phyloP scores from a whole-genome alignment of 1,140 invertebrate species.

The Drosophila elegans region DNA sequence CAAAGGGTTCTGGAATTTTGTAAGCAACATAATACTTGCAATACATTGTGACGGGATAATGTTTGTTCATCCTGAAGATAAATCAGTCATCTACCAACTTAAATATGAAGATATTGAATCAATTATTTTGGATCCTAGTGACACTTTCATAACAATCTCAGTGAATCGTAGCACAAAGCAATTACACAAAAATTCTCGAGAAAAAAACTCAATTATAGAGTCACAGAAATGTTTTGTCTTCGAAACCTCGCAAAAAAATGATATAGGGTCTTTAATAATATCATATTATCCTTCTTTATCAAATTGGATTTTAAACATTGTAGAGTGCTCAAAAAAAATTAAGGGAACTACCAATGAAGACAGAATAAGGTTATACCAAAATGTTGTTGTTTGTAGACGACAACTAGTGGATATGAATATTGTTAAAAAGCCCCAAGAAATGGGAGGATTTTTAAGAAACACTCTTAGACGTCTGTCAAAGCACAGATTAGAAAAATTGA shows the following conservation, averaged over 20 bases:
- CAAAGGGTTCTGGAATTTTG: conserved; percentile 96
- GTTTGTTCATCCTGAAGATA: conserved; percentile 94
- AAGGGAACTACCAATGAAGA: conserved; percentile 93
- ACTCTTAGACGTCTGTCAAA: conserved; percentile 95
- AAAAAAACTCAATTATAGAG: conserved; percentile 75
- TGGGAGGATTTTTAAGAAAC: conserved; percentile 93
- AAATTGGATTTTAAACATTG: conserved; percentile 94
- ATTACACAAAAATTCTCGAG: conserved; percentile 84
- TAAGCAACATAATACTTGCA: conserved; percentile 88
- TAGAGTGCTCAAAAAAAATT: conserved; percentile 86
- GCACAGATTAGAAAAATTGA: conserved; percentile 93
- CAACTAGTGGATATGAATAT: conserved; percentile 93
- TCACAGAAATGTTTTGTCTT: conserved; percentile 96
- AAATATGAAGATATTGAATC: conserved; percentile 94
- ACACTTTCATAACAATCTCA: conserved; percentile 95
- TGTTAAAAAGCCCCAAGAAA: conserved; percentile 92
- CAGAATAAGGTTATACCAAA: conserved; percentile 92
- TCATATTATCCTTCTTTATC: conserved; percentile 95
- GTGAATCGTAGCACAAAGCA: conserved; percentile 85
- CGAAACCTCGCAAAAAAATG: conserved; percentile 94
- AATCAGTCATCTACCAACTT: conserved; percentile 95
- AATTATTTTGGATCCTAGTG: conserved; percentile 95
- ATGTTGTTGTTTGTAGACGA: conserved; percentile 91
- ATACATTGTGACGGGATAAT: conserved; percentile 96
- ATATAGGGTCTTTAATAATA: conserved; percentile 96